Base-by-base conservation (phyloP, 1,140 invertebrate species). In the Drosophila neocordata region DNA sequence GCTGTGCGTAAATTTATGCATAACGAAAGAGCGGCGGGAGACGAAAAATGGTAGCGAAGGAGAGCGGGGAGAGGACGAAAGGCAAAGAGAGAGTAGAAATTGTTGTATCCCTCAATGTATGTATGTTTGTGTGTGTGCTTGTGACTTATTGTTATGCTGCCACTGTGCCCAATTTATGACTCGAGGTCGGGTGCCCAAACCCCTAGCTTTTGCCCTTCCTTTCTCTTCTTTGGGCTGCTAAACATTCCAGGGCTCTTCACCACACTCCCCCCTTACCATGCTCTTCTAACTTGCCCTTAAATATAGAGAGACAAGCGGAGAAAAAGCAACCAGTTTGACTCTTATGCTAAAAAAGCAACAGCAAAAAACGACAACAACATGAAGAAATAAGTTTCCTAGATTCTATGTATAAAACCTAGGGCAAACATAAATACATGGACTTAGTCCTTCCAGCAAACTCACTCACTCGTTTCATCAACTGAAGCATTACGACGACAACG, bases 101-200 rank as follows among this genome's bases (percentile, higher is more conserved):
- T 27, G 51, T 37, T 63, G 22, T 65, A 63, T 65, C 13, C 53
- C 55, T 20, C 15, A 77, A 34, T 73, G 24, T 56, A 20, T 51
- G 34, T 69, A 11, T 63, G 27, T 58, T 0, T 27, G 4, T 59
- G 55, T 58, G 62, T 15, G 37, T 89, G 66, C 72, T 66, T 77
- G 53, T 82, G 75, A 85, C 81, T 89, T 90, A 89, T 89, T 89
- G 87, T 89, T 89, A 89, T 89, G 87, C 81, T 74, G 81, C 72
- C 81, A 89, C 78, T 89, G 81, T 76, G 66, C 81, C 68, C 78
- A 89, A 89, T 89, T 89, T 89, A 89, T 89, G 85, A 89, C 75
- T 77, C 62, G 81, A 88, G 83, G 83, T 83, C 79, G 82, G 64
- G 31, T 5, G 53, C n/a, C 31, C 64, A 18, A 67, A 48, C 44